phyloP scores from a whole-genome alignment of 1,140 invertebrate species.

The Sipha flava region DNA sequence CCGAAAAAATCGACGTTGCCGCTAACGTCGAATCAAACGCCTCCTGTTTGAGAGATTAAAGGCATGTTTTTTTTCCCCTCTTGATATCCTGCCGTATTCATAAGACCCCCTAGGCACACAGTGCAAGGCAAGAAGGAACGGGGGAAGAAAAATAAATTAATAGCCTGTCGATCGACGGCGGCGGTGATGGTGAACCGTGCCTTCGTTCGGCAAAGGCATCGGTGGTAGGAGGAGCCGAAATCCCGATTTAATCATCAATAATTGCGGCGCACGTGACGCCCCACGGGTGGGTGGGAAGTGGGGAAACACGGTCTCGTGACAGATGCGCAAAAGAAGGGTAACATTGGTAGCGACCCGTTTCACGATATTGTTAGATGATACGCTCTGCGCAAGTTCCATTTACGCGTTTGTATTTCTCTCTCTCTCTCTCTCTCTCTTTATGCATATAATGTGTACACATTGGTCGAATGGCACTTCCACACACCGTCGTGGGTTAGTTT shows the following conservation, averaged over 20 bases:
- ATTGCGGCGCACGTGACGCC: constrained; percentile 28
- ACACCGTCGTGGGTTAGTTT: neutral
- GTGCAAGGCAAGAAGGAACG: neutral
- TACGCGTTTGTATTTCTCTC: no score
- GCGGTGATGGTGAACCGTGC: neutral
- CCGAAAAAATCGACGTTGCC: neutral
- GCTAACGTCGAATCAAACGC: constrained; percentile 8
- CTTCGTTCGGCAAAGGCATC: neutral
- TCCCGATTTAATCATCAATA: constrained; percentile 33
- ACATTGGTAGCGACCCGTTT: neutral
- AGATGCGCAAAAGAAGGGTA: constrained; percentile 8
- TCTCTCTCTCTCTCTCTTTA: no score
- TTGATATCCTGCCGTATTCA: neutral
- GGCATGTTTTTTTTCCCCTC: neutral
- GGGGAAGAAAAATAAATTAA: constrained; percentile 19
- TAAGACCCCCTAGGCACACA: neutral
- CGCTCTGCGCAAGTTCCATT: no score
- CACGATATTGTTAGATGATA: no score
- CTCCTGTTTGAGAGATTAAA: constrained; percentile 18
- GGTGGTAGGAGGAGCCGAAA: neutral
- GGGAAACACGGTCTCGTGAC: neutral
- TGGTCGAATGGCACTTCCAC: no score
- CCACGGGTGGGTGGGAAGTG: neutral
- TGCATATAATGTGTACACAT: no score
- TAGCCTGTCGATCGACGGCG: constrained; percentile 22